Conservation (phyloP, 2,888 invertebrate species). For the Girardia tigrina region DNA sequence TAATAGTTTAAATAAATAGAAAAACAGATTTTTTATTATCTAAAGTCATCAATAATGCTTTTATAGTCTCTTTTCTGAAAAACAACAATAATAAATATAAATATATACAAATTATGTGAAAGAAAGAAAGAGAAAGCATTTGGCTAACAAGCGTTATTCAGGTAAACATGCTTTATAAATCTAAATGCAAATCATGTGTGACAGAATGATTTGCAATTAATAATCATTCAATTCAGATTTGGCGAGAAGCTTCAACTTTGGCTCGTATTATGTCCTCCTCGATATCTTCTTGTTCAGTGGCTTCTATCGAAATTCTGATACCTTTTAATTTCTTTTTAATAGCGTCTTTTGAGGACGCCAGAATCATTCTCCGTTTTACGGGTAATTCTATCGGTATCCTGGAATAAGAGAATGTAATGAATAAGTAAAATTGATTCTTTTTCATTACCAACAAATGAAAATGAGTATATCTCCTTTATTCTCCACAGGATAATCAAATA, state of each 20-base stretch:
- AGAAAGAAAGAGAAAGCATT: too few relatives aligned
- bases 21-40: background rate
- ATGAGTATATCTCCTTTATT: background rate
- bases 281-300: background rate
- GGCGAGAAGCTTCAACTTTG: background rate
- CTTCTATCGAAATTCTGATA: constrained; percentile 10
- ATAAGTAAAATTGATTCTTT: background rate
- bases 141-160: background rate
- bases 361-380: background rate
- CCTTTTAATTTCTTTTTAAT: constrained; percentile 3
- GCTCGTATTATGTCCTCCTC: background rate
- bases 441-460: background rate
- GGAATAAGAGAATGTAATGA: background rate
- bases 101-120: constrained; percentile 1
- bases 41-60: background rate
- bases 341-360: background rate
- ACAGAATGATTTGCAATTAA: background rate
- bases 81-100: too few relatives aligned
- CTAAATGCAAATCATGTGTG: constrained; percentile 19
- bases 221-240: background rate
- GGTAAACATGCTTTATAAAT: background rate
- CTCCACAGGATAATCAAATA: constrained; percentile 15
- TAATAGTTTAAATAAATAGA: background rate
- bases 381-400: background rate
- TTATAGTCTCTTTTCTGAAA: background rate